phyloP scores from a whole-genome alignment of 2,888 invertebrate genomes.

The Xestia c-nigrum region DNA sequence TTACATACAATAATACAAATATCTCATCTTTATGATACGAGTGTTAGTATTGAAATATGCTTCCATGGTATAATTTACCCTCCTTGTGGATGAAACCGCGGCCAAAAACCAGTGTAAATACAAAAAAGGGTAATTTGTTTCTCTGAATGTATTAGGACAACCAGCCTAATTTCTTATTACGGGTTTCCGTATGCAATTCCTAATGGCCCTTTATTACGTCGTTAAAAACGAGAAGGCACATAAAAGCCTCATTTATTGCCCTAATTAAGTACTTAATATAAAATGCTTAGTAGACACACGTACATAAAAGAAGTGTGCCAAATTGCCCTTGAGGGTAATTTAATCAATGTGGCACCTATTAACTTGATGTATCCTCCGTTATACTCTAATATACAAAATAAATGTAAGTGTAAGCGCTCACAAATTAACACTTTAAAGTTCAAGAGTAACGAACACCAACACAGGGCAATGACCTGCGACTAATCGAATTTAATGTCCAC shows the following conservation, averaged over 20 bases:
- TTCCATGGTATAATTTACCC: background rate
- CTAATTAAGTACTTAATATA: constrained; percentile 26
- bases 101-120: background rate
- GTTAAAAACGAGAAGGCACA: background rate
- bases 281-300: constrained; percentile 8
- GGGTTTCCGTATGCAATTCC: constrained; percentile 7
- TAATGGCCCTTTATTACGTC: background rate
- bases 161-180: background rate
- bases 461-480: constrained; percentile 1
- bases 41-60: no score
- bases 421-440: constrained; percentile 15
- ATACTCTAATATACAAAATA: background rate
- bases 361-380: background rate
- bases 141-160: background rate
- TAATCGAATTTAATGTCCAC: constrained; percentile 16
- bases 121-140: background rate
- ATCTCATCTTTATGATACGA: no score
- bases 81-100: background rate
- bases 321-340: constrained; percentile 21
- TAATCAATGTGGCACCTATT: constrained; percentile 1
- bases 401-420: background rate
- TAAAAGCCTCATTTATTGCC: constrained; percentile 11
- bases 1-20: no score
- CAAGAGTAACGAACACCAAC: background rate
- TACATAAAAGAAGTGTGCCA: background rate